A percentile compares a stretch with the other conserved stretches of the same genome.
Evolutionary conservation across 1,140 invertebrate species (phyloP).

Genomic region (Nephotettix cincticeps): DNA sequence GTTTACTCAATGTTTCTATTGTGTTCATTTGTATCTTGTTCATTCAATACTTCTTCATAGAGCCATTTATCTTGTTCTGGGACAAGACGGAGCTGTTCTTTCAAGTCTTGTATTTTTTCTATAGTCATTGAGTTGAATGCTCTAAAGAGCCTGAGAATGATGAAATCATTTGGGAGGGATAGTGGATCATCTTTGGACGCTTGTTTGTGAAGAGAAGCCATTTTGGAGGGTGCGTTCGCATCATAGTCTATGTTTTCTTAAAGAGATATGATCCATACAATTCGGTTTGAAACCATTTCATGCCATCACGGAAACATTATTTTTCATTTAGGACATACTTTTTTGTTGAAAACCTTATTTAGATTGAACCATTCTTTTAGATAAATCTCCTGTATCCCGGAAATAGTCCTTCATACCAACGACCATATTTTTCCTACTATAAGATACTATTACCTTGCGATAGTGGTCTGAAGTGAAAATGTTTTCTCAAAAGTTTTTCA

Average conservation of each 20-base stretch:
- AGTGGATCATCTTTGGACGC: not conserved
- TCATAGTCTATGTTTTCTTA: constrained; percentile 31
- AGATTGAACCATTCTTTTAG: constrained; percentile 19
- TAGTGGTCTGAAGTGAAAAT: constrained; percentile 28
- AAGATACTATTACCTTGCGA: constrained; percentile 19
- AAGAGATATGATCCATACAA: constrained; percentile 25
- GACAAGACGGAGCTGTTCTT: constrained; percentile 16
- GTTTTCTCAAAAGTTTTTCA: constrained; percentile 25
- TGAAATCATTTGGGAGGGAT: constrained; percentile 6
- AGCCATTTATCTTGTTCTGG: constrained; percentile 21
- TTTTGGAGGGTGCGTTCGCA: constrained; percentile 17
- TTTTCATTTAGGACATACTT: constrained; percentile 27
- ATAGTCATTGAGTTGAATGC: too few species aligned
- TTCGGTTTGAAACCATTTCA: constrained; percentile 29
- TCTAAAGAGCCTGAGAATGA: constrained; percentile 5
- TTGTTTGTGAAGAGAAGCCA: not conserved
- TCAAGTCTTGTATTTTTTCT: constrained; percentile 27
- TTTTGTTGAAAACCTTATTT: constrained; percentile 12
- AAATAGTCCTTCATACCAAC: constrained; percentile 27
- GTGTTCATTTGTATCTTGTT: not conserved
- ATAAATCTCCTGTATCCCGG: constrained; percentile 18
- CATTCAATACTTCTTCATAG: constrained; percentile 26
- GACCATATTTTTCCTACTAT: constrained; percentile 24
- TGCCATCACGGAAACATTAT: constrained; percentile 22
- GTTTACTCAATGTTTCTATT: too few species aligned